Conservation (phyloP, 2,113 vertebrate genomes). For the Tragelaphus buxtoni region DNA sequence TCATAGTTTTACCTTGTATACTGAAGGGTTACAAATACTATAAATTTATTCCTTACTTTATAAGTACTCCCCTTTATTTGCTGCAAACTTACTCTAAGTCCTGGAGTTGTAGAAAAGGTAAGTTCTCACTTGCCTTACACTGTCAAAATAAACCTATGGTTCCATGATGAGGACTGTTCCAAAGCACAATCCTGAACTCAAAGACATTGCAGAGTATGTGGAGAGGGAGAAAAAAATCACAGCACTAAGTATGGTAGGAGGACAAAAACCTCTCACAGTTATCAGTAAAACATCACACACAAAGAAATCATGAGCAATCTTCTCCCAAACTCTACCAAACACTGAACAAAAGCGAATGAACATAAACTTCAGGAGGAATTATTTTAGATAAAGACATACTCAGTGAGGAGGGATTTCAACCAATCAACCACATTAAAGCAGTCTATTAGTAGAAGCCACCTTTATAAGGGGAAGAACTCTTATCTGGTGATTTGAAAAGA, state of each 20-base stretch:
- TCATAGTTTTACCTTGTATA: neutral
- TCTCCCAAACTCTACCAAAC: neutral
- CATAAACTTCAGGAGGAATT: neutral
- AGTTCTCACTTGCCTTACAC: neutral
- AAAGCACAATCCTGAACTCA: neutral
- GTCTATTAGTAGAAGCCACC: neutral
- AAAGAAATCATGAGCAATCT: neutral
- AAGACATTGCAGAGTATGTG: neutral
- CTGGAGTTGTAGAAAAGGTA: neutral
- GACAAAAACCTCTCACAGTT: neutral
- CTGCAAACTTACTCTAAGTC: neutral
- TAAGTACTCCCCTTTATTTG: neutral
- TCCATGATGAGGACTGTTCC: neutral
- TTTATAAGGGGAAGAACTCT: neutral
- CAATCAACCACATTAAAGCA: neutral
- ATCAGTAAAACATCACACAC: neutral
- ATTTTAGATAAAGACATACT: neutral
- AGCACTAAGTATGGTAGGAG: neutral
- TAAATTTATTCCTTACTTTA: neutral
- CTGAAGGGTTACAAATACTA: neutral
- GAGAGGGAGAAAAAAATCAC: neutral
- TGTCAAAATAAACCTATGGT: neutral
- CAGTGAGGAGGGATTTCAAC: neutral
- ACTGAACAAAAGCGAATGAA: neutral
- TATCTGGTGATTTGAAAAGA: neutral